Evolutionary conservation across 2,888 invertebrate genomes (phyloP), one percentile per base, ranked within the genome.

Genomic region (Caenorhabditis uteleia): DNA sequence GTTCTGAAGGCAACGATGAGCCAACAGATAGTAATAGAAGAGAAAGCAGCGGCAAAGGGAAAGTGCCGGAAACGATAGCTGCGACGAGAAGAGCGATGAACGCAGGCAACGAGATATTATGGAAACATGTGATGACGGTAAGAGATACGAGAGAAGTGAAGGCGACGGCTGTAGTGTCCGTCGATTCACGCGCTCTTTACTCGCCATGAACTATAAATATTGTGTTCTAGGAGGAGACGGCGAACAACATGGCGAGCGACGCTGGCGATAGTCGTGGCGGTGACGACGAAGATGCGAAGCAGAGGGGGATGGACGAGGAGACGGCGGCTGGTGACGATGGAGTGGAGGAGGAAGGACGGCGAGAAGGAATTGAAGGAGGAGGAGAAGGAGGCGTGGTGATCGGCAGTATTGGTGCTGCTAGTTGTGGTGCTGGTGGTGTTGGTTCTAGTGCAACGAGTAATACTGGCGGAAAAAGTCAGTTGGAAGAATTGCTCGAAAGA

Each of bases 331-430:
- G 26, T 12, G 45, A 45, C 23, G 49, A 49, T 6, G 39, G 44
- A 45, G 40, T 45, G n/a, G 57, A 50, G 25, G 34, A 58, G 21
- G 49, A 40, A 3, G 46, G 42, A 27, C 40, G 21, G 40, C 21
- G 25, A 7, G 25, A 40, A 40, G 20, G 42, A 5, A 10, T 14
- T n/a, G 16, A 3, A 8, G 4, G 23, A 5, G 27, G 27, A 26
- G 42, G 27, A 49, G 48, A 34, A 38, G n/a, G 34, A 23, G 36
- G 25, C 29, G 42, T n/a, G 20, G 16, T 40, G 21, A 25, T 23
- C n/a, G 25, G 25, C 40, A 20, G 20, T 25, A 6, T 23, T 14
- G 23, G 25, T 25, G 21, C 20, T 21, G 25, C 25, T 25, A 40
- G 25, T 21, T 14, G 21, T 40, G 40, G 40, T 12, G n/a, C 34